Evolutionary conservation across 2,113 vertebrate species (phyloP).

Genomic region (Gymnogyps californianus): DNA sequence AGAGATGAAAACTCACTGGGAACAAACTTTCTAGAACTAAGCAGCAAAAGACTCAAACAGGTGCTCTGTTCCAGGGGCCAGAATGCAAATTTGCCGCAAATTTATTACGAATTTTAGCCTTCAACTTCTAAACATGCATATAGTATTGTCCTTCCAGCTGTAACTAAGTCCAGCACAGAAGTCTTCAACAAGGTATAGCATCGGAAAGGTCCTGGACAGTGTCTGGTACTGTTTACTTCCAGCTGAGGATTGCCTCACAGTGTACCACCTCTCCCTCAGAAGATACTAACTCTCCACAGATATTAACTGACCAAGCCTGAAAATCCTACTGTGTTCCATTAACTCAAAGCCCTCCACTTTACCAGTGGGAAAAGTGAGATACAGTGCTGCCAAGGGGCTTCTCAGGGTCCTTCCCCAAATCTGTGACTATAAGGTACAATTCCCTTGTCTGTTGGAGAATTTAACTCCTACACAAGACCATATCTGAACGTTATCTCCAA

Average conservation of each 20-base stretch:
- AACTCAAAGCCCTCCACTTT: neutral
- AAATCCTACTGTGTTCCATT: neutral
- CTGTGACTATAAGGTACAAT: neutral
- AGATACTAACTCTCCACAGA: neutral
- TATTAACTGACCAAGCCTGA: neutral
- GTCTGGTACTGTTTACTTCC: neutral
- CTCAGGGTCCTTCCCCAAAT: neutral
- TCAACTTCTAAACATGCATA: neutral
- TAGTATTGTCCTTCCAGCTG: neutral
- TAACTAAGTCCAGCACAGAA: neutral
- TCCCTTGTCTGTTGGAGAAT: neutral
- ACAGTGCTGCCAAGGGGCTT: neutral
- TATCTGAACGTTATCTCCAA: neutral
- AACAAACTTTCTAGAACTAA: conserved; percentile 3
- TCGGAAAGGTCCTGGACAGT: neutral
- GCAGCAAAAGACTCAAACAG: neutral
- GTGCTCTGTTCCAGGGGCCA: neutral
- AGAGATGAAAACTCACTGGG: neutral
- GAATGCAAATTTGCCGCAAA: neutral
- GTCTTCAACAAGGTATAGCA: neutral
- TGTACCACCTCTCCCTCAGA: neutral
- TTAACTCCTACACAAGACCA: neutral
- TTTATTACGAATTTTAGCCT: neutral
- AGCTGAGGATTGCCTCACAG: neutral
- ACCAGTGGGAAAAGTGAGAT: neutral